Percentiles rank a stretch among this genome's conserved stretches.
phyloP scores from a whole-genome alignment of 2,888 invertebrate genomes.

The Hoplodrina blanda region DNA sequence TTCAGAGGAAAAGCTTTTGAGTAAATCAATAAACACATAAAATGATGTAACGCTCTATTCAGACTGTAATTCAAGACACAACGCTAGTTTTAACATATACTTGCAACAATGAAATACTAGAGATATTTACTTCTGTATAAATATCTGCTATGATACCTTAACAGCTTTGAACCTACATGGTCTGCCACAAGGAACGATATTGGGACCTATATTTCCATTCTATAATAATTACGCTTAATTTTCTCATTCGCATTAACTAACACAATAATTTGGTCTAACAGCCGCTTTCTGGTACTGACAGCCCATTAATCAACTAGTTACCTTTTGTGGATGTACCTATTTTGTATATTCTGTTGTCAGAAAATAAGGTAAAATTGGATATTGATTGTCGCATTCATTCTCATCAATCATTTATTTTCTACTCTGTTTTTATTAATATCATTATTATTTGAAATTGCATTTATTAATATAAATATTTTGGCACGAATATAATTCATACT shows the following conservation, averaged over 20 bases:
- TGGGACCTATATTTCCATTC: constrained; percentile 14
- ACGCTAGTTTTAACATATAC: no score
- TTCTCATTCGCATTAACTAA: constrained; percentile 51
- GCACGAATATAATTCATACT: neutral
- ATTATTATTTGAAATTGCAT: constrained; percentile 3
- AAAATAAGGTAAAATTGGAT: constrained; percentile 38
- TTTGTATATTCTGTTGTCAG: constrained; percentile 23
- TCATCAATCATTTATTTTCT: constrained; percentile 33
- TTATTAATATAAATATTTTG: neutral
- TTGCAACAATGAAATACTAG: neutral
- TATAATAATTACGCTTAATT: constrained; percentile 30
- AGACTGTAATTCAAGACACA: neutral
- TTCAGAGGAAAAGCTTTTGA: constrained; percentile 1
- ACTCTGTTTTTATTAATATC: constrained; percentile 10
- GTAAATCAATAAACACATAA: neutral
- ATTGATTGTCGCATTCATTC: constrained; percentile 25
- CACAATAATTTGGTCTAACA: constrained; percentile 54
- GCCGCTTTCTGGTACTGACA: constrained; percentile 47
- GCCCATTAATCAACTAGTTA: constrained; percentile 62
- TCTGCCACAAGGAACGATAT: constrained; percentile 22
- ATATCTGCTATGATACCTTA: neutral
- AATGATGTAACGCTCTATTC: neutral
- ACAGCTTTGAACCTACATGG: neutral
- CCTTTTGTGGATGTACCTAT: constrained; percentile 26
- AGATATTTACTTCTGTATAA: neutral